These are phyloP conservation scores for Alauda arvensis DNA, from an alignment of 2,797 vertebrate species.

Conservation along the genomic window DNA sequence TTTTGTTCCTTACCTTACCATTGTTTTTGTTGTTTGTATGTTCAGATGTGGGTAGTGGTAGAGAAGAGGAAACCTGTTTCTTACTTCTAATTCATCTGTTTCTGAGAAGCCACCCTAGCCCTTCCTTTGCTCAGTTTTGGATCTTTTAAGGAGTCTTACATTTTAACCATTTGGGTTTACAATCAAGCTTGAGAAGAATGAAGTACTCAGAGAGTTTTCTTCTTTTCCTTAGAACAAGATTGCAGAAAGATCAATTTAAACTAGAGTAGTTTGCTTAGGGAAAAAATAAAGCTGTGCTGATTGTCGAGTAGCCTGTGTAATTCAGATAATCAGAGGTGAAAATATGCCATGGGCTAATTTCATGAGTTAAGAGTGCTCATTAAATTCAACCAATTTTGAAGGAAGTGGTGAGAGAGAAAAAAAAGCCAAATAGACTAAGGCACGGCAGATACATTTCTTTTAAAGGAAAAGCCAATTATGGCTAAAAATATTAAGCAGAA, in stretches of 20 bases:
- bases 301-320: neutral
- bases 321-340: neutral
- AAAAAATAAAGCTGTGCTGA: neutral
- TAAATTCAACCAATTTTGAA: slow-evolving; percentile 27
- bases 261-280: neutral
- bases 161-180: neutral
- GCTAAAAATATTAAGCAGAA: neutral
- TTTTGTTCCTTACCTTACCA: slow-evolving; percentile 57
- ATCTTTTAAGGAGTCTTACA: slow-evolving; percentile 1
- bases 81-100: slow-evolving; percentile 48
- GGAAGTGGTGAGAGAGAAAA: neutral
- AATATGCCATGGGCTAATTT: neutral
- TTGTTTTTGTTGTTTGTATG: slow-evolving; percentile 66
- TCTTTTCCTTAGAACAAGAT: neutral
- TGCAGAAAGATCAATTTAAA: neutral
- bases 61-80: slow-evolving; percentile 57
- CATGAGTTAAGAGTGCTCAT: neutral
- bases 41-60: slow-evolving; percentile 73
- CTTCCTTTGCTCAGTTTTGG: slow-evolving; percentile 35
- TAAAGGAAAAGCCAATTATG: neutral
- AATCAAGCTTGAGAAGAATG: neutral
- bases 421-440: neutral
- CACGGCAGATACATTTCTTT: neutral
- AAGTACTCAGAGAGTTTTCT: neutral
- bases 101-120: slow-evolving; percentile 50